A percentile compares a stretch with the other conserved stretches of the same genome.
Evolutionary conservation across 1,140 invertebrate genomes (phyloP).

Genomic region (Zophobas atratus): DNA sequence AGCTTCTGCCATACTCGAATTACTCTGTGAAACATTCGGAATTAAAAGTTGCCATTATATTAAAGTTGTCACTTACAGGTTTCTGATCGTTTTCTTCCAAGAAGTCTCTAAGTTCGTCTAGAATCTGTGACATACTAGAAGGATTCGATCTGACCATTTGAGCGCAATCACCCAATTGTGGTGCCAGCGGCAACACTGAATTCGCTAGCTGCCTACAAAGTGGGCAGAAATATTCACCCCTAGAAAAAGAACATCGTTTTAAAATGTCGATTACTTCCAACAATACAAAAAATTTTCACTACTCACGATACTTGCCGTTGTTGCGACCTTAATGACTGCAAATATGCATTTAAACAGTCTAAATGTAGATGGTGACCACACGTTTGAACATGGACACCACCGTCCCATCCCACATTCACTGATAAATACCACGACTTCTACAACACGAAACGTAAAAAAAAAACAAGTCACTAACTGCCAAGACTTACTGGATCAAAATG

Average conservation of each 20-base stretch:
- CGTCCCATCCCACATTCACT: slow-evolving; percentile 92
- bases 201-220: slow-evolving; percentile 95
- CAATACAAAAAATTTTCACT: slow-evolving; percentile 61
- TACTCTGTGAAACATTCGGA: slow-evolving; percentile 66
- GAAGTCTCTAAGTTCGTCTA: slow-evolving; percentile 75
- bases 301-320: slow-evolving; percentile 82
- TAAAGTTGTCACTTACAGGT: slow-evolving; percentile 70
- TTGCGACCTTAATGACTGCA: slow-evolving; percentile 84
- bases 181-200: slow-evolving; percentile 90
- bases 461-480: not conserved
- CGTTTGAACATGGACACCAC: slow-evolving; percentile 94
- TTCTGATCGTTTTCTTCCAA: slow-evolving; percentile 79
- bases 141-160: slow-evolving; percentile 76
- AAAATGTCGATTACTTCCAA: too few relatives aligned
- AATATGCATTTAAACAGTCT: slow-evolving; percentile 92
- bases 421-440: slow-evolving; percentile 85
- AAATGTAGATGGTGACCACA: slow-evolving; percentile 97
- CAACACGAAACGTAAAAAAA: slow-evolving; percentile 50
- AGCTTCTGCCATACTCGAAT: slow-evolving; percentile 81
- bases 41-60: not conserved
- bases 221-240: slow-evolving; percentile 94
- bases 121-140: slow-evolving; percentile 70
- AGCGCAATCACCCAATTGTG: slow-evolving; percentile 80
- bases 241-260: slow-evolving; percentile 62
- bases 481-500: slow-evolving; percentile 81